phyloP scores from a whole-genome alignment of 2,888 invertebrate species.

The Glyphotaelius pellucidus region DNA sequence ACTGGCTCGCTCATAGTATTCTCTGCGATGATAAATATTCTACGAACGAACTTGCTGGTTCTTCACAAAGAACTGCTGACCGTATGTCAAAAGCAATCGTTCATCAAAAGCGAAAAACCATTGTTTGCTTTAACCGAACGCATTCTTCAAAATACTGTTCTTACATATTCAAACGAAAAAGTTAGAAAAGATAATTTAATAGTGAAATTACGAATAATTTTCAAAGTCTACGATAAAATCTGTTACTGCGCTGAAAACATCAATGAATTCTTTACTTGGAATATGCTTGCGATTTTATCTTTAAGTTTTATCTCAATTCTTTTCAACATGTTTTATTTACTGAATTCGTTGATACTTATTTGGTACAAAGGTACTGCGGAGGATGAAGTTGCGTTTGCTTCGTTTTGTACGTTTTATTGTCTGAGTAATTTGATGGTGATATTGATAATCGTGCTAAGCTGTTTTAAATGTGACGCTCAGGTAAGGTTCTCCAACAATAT shows the following conservation, averaged over 20 bases:
- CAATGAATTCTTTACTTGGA: conserved; percentile 50
- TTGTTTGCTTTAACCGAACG: neutral
- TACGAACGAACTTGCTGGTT: conserved; percentile 1
- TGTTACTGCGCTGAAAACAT: conserved; percentile 34
- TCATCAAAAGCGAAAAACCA: conserved; percentile 7
- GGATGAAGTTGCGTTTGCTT: neutral
- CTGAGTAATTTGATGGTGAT: neutral
- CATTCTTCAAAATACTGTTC: neutral
- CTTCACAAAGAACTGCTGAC: conserved; percentile 24
- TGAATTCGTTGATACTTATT: conserved; percentile 15
- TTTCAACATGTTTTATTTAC: conserved; percentile 47
- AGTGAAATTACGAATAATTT: conserved; percentile 35
- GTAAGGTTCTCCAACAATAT: conserved; percentile 5
- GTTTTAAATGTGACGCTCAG: conserved; percentile 45
- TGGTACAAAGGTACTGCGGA: neutral
- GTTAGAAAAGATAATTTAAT: conserved; percentile 27
- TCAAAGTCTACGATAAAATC: conserved; percentile 52
- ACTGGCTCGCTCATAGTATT: conserved; percentile 31
- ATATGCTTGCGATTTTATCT: conserved; percentile 13
- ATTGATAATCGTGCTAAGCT: conserved; percentile 17
- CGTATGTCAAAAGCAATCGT: neutral
- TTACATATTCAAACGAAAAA: neutral
- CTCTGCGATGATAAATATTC: conserved; percentile 16
- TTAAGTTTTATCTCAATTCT: conserved; percentile 32
- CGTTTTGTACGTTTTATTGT: conserved; percentile 13